Percentiles rank a stretch among this genome's conserved stretches.
These are phyloP conservation scores for Dendrocincla tyrannina DNA, from an alignment of 2,797 vertebrate genomes.

Conservation along the genomic window DNA sequence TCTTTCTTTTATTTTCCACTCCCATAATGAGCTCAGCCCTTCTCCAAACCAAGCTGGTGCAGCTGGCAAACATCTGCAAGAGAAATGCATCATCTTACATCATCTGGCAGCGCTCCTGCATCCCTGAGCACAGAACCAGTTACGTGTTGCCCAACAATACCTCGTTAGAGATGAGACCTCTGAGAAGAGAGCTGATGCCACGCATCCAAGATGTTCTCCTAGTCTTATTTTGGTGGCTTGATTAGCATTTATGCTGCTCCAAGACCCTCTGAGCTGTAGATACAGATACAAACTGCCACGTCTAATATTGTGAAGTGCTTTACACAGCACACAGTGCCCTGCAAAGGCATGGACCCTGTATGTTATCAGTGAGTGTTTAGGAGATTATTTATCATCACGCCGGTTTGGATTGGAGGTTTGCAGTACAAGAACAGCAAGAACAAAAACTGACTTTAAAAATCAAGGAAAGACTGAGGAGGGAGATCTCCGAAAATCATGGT, in stretches of 20 bases:
- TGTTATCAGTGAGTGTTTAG: background rate
- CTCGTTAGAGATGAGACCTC: background rate
- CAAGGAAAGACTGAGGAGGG: background rate
- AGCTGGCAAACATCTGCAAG: constrained; percentile 5
- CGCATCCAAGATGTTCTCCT: background rate
- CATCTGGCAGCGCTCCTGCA: background rate
- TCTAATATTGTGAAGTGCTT: accelerated
- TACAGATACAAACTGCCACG: background rate
- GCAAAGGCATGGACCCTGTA: background rate
- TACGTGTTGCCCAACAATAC: background rate
- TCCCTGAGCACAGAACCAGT: background rate
- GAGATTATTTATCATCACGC: background rate
- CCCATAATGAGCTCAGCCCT: background rate
- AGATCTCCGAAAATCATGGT: background rate
- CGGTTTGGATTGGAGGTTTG: background rate
- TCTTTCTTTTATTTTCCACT: too few relatives aligned
- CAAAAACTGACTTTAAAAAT: background rate
- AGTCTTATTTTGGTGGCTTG: background rate
- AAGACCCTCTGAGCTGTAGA: accelerated
- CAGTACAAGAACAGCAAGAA: background rate
- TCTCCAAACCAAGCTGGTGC: background rate
- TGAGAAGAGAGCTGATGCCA: background rate
- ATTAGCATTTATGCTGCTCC: background rate
- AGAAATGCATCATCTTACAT: background rate
- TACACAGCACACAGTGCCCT: background rate